Evolutionary conservation across 2,888 invertebrate genomes (phyloP).

Genomic region (Helobdella robusta): DNA sequence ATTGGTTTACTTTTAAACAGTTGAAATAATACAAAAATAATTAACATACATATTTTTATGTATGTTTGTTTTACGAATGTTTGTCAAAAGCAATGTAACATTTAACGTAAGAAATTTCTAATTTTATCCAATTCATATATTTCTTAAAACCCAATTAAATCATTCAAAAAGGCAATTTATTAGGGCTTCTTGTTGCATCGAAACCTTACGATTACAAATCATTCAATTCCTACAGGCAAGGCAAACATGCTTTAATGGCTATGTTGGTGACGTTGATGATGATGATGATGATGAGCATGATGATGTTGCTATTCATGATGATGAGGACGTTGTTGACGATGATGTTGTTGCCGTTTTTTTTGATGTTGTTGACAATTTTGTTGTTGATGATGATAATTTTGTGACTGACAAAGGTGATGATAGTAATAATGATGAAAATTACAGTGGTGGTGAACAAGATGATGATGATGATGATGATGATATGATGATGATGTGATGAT

Average conservation of each 20-base stretch:
- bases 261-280: constrained; percentile 9
- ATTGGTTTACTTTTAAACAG: too few relatives aligned
- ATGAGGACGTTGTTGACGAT: background rate
- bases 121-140: too few relatives aligned
- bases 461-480: background rate
- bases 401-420: background rate
- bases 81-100: too few relatives aligned
- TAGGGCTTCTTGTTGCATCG: too few relatives aligned
- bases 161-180: too few relatives aligned
- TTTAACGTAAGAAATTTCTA: too few relatives aligned
- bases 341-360: background rate
- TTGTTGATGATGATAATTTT: background rate
- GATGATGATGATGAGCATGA: background rate
- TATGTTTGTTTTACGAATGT: too few relatives aligned
- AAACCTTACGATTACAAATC: too few relatives aligned
- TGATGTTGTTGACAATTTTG: background rate
- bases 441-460: background rate
- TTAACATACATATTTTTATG: too few relatives aligned
- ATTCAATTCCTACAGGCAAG: background rate
- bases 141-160: too few relatives aligned
- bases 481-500: too few relatives aligned
- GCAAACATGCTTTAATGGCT: background rate
- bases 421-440: background rate
- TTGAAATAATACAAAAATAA: too few relatives aligned
- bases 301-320: background rate